phyloP scores from a whole-genome alignment of 1,140 invertebrate species.

The Nebria ingens region DNA sequence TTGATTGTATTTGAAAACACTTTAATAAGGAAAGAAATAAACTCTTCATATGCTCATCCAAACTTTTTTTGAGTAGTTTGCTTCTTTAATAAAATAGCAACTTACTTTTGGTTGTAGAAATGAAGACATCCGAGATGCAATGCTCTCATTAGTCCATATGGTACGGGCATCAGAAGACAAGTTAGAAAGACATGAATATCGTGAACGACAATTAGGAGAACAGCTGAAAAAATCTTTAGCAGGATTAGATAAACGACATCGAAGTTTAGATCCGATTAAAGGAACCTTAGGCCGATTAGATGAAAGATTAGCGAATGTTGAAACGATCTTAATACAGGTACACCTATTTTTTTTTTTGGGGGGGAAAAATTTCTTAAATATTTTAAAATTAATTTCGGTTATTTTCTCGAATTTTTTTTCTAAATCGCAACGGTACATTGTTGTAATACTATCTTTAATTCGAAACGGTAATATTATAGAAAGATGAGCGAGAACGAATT shows the following conservation, averaged over 20 bases:
- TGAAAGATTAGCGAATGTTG: conserved; percentile 55
- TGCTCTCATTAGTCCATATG: conserved; percentile 70
- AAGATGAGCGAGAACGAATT: conserved; percentile 53
- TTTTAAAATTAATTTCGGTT: no score
- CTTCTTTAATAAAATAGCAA: no score
- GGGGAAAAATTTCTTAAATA: conserved; percentile 19
- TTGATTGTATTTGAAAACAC: no score
- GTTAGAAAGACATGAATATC: conserved; percentile 70
- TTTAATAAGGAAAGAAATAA: no score
- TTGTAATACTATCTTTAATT: no score
- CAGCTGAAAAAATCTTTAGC: conserved; percentile 62
- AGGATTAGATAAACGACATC: conserved; percentile 59
- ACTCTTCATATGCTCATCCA: no score
- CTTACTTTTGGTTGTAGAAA: conserved; percentile 44
- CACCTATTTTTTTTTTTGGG: no score
- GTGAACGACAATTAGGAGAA: conserved; percentile 68
- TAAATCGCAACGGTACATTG: no score
- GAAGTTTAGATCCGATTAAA: conserved; percentile 56
- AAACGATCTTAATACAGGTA: conserved; percentile 52
- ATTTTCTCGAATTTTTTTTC: no score
- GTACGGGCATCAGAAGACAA: conserved; percentile 70
- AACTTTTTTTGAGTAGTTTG: no score
- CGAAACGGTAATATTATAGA: conserved; percentile 39
- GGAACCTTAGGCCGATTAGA: conserved; percentile 52
- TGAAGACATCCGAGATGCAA: conserved; percentile 70